A percentile compares a stretch with the other conserved stretches of the same genome.
Evolutionary conservation across 2,797 vertebrate genomes (phyloP).

Genomic region (Takifugu ocellatus): DNA sequence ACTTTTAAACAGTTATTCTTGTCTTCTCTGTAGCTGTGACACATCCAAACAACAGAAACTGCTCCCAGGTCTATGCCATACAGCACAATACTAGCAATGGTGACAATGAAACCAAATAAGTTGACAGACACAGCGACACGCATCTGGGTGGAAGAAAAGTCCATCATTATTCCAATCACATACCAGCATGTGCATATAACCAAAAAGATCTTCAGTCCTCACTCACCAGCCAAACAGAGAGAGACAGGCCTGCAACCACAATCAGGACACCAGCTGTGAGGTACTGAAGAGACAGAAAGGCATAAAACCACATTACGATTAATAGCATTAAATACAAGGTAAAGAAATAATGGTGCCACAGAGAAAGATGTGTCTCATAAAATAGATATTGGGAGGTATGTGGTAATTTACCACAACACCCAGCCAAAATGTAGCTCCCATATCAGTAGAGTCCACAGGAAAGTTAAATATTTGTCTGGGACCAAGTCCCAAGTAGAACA

Average conservation of each 20-base stretch:
- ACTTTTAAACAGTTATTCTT: slow-evolving; percentile 1
- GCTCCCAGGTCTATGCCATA: slow-evolving; percentile 22
- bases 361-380: too few relatives aligned
- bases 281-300: slow-evolving; percentile 27
- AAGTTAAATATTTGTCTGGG: slow-evolving; percentile 13
- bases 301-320: too few relatives aligned
- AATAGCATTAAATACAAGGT: too few relatives aligned
- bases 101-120: slow-evolving; percentile 4
- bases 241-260: neutral
- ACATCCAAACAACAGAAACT: neutral
- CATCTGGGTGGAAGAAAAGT: slow-evolving; percentile 13
- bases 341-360: too few relatives aligned
- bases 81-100: slow-evolving; percentile 26
- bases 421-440: slow-evolving; percentile 49
- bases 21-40: neutral
- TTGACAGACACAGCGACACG: slow-evolving; percentile 25
- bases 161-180: neutral
- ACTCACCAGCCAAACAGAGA: slow-evolving; percentile 23
- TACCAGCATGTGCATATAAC: too few relatives aligned
- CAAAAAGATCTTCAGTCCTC: neutral
- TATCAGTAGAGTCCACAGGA: slow-evolving; percentile 12
- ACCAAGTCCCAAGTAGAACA: slow-evolving; percentile 42
- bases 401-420: slow-evolving; percentile 45
- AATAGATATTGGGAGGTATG: neutral
- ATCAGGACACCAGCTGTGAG: slow-evolving; percentile 25